Conservation (phyloP, 2,113 vertebrate genomes). For the Dissostichus mawsoni region DNA sequence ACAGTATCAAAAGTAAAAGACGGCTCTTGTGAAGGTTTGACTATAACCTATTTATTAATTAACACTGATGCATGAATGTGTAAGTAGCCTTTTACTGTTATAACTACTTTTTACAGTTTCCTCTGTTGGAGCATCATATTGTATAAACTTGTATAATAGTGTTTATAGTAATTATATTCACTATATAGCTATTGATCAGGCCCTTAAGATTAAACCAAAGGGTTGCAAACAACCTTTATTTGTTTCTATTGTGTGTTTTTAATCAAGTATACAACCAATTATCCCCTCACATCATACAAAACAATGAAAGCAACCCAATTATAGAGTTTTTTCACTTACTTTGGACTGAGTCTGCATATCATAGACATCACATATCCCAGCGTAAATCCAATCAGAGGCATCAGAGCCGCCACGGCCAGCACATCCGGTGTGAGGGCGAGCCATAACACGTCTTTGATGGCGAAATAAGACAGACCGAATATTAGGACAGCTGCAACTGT, state of each 20-base stretch:
- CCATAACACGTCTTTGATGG: conserved; percentile 72
- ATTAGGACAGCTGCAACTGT: conserved; percentile 70
- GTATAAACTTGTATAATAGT: neutral
- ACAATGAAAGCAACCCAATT: neutral
- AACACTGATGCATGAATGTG: neutral
- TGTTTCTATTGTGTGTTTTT: neutral
- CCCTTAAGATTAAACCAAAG: neutral
- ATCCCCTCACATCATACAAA: neutral
- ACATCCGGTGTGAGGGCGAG: conserved; percentile 80
- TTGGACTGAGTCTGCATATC: conserved; percentile 78
- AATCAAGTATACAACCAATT: neutral
- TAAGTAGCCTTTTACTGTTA: neutral
- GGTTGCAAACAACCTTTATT: neutral
- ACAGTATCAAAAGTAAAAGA: neutral
- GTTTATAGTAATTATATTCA: neutral
- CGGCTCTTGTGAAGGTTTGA: neutral
- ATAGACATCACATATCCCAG: conserved; percentile 85
- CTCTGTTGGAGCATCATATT: neutral
- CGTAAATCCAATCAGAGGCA: conserved; percentile 87
- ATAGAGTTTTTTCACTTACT: conserved; percentile 73
- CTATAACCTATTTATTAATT: neutral
- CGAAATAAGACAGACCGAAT: conserved; percentile 65
- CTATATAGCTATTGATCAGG: too few relatives aligned
- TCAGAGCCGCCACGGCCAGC: conserved; percentile 81
- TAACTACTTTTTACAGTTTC: neutral